Percentiles rank a stretch among this genome's conserved stretches.
Conservation (phyloP, 64 coral and sea anemone species). For the Pachyseris speciosa region DNA sequence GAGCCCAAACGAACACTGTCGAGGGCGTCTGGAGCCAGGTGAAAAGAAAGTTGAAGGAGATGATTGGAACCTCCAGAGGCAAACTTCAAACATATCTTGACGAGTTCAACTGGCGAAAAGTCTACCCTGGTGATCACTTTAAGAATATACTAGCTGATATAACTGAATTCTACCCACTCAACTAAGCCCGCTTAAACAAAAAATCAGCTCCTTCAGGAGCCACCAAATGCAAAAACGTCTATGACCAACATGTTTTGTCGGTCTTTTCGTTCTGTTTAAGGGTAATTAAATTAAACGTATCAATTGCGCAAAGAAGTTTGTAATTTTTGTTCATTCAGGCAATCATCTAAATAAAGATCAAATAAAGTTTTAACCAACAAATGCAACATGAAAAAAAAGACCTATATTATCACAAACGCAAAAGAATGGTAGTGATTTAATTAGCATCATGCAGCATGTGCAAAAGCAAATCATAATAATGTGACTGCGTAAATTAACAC, state of each 20-base stretch:
- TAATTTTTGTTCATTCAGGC: no score
- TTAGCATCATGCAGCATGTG: no score
- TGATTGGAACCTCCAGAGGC: not conserved
- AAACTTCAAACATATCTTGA: not conserved
- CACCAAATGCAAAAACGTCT: not conserved
- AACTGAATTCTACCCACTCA: no score
- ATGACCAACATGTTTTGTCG: not conserved
- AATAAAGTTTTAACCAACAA: not conserved
- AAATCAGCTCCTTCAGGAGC: not conserved
- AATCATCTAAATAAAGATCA: not conserved
- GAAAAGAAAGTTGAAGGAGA: not conserved
- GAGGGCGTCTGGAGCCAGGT: not conserved
- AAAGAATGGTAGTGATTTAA: not conserved
- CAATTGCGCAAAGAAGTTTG: not conserved
- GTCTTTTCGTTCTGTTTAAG: no score
- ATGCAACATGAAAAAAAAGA: not conserved
- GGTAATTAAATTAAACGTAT: no score
- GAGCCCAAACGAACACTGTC: not conserved
- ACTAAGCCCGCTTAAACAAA: not conserved
- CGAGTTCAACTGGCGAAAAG: not conserved
- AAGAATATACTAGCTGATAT: no score
- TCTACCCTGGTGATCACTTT: not conserved
- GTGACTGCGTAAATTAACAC: no score
- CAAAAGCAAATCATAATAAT: no score
- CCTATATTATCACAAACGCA: not conserved